Evolutionary conservation across 2,113 vertebrate genomes (phyloP), one percentile per base, ranked within the genome.

Genomic region (Psammodynastes pulverulentus): DNA sequence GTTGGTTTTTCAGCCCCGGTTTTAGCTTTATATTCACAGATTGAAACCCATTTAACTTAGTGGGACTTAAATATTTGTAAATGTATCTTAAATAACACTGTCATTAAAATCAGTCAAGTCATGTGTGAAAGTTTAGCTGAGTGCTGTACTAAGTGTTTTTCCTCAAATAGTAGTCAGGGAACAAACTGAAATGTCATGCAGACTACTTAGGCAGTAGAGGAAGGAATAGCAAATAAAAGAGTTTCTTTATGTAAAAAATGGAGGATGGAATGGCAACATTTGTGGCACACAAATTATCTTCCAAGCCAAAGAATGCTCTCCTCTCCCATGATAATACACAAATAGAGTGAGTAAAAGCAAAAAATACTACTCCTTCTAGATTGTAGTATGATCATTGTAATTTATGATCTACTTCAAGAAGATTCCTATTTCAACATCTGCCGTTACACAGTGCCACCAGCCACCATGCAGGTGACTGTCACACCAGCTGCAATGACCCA

Each of bases 21-120:
- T 90, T 85, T 34, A 72, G 9, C 9, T n/a, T 43, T 48, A 67
- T 87, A 87, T 87, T 72, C 56, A 45, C 43, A 52, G 52, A 62
- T 46, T 54, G 34, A 72, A 92, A 79, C 17, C 86, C 91, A 88
- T 79, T 79, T 86, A 91, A 29, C 90, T 86, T 49, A 79, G 87
- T 5, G 15, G 23, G 56, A 46, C 29, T 84, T 92, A 88, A 72
- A 88, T 88, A 67, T 39, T 53, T 49, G 34, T 49, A 53, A 53
- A 79, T 88, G 87, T 53, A 24, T 72, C 58, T 88, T 72, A 72
- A 92, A 88, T 72, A 62, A 53, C n/a, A 53, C 34, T 67, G 86
- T 26, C 19, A 58, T 67, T 52, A 88, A 88, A 79, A 72, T 24
- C 86, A 52, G 58, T 72, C 56, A 87, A 87, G 56, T 87, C 91